These are phyloP conservation scores for Mormyrus lacerda DNA, from an alignment of 2,113 vertebrate species.

Conservation along the genomic window DNA sequence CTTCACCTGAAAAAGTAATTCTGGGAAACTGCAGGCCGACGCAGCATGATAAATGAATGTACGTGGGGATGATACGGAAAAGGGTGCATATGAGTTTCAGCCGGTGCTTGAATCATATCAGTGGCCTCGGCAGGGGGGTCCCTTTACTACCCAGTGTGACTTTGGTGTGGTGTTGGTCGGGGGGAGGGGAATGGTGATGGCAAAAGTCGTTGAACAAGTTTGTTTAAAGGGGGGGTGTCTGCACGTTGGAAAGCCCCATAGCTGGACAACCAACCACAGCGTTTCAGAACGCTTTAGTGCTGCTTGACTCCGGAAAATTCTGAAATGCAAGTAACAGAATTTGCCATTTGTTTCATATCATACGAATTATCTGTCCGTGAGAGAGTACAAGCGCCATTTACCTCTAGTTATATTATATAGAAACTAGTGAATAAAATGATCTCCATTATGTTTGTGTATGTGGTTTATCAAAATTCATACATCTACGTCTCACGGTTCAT, in stretches of 20 bases:
- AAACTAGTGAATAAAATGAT: background rate
- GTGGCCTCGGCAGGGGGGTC: background rate
- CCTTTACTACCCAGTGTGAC: background rate
- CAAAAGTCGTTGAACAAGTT: background rate
- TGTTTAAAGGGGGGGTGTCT: background rate
- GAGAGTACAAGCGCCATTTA: background rate
- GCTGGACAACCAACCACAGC: background rate
- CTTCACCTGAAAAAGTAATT: background rate
- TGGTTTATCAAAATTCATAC: background rate
- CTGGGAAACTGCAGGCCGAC: background rate
- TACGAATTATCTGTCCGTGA: background rate
- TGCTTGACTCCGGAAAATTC: background rate
- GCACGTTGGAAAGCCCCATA: background rate
- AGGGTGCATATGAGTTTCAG: background rate
- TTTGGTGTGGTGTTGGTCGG: background rate
- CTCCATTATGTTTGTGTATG: background rate
- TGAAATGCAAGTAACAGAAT: background rate
- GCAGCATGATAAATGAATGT: background rate
- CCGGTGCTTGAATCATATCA: background rate
- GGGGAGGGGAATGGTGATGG: background rate
- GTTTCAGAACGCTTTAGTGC: background rate
- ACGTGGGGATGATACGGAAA: background rate
- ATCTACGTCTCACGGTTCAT: background rate
- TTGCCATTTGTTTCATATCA: background rate
- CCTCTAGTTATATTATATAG: background rate